Evolutionary conservation across 1,140 invertebrate genomes (phyloP).

Genomic region (Ruditapes philippinarum): DNA sequence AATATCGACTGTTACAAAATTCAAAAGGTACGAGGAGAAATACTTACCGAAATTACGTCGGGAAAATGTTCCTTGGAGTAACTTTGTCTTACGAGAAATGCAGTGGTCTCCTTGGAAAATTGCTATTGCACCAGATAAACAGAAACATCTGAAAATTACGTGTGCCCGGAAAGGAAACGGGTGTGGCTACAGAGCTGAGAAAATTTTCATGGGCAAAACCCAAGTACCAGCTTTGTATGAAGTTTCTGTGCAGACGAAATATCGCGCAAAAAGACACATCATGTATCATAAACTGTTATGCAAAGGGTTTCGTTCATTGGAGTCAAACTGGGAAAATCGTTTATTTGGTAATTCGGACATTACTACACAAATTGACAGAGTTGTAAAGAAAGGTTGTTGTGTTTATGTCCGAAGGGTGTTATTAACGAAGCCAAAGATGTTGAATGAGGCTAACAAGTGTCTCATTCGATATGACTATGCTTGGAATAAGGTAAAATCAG

Average conservation of each 20-base stretch:
- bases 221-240: constrained; percentile 35
- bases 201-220: constrained; percentile 39
- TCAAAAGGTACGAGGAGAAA: constrained; percentile 19
- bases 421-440: background rate
- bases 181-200: constrained; percentile 1
- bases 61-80: constrained; percentile 54
- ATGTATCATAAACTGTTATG: constrained; percentile 23
- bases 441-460: background rate
- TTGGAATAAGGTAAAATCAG: background rate
- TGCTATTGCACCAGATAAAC: background rate
- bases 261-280: background rate
- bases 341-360: constrained; percentile 19
- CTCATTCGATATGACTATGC: constrained; percentile 44
- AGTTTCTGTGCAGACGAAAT: constrained; percentile 33
- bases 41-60: constrained; percentile 32
- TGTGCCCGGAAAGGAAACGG: constrained; percentile 12
- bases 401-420: constrained; percentile 1
- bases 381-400: constrained; percentile 28
- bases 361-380: background rate
- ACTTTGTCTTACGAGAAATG: constrained; percentile 54
- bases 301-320: background rate
- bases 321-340: constrained; percentile 42
- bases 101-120: constrained; percentile 44
- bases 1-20: background rate
- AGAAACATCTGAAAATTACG: background rate